A percentile compares a stretch with the other conserved stretches of the same genome.
Conservation (phyloP, 2,113 vertebrate genomes). For the Calyptomena viridis region DNA sequence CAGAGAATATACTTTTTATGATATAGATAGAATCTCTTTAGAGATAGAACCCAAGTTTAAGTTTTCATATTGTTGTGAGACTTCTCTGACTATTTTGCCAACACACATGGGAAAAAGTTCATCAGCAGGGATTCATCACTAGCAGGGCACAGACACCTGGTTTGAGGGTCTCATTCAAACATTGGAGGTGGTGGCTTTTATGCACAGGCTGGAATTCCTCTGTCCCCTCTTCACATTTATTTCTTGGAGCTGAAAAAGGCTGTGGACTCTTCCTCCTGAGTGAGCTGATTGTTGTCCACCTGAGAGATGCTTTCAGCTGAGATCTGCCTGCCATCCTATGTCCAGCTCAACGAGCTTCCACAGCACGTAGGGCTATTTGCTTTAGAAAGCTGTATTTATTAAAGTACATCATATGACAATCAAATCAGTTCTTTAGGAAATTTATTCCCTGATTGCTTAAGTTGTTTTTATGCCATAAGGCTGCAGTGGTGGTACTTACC, state of each 20-base stretch:
- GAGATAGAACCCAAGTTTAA: accelerated
- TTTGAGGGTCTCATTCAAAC: not conserved
- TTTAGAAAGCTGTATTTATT: not conserved
- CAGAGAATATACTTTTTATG: not conserved
- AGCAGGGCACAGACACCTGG: accelerated
- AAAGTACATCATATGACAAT: not conserved
- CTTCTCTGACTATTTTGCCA: not conserved
- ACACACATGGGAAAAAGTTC: not conserved
- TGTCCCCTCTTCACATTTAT: accelerated
- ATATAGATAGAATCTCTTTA: too few species aligned
- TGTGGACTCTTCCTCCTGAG: not conserved
- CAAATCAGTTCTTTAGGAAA: not conserved
- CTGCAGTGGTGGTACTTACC: not conserved
- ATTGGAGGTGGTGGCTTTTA: not conserved
- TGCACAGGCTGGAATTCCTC: not conserved
- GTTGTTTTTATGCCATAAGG: not conserved
- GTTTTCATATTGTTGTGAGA: not conserved
- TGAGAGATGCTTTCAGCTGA: not conserved
- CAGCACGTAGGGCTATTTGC: accelerated
- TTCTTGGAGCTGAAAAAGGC: not conserved
- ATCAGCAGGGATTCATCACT: not conserved
- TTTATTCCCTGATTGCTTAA: not conserved
- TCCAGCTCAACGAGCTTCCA: not conserved
- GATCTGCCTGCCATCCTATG: not conserved
- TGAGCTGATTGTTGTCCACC: not conserved